Conservation (phyloP, 2,888 invertebrate species). For the Heterodera filipjevi region DNA sequence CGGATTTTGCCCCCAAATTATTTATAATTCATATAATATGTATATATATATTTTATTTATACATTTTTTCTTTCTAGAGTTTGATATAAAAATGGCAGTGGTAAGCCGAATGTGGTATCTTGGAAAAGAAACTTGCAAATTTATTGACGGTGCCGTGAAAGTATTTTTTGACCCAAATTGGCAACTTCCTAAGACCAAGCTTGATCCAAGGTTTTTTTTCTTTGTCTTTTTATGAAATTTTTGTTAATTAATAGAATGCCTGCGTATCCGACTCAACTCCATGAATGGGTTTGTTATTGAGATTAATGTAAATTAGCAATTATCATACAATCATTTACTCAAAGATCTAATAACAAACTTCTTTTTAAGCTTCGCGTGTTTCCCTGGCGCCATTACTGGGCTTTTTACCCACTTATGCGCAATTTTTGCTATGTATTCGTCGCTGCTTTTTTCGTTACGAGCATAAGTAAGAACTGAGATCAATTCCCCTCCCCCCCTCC, state of each 20-base stretch:
- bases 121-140: constrained; percentile 16
- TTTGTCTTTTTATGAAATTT: not conserved
- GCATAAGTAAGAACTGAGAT: not conserved
- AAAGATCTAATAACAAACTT: not conserved
- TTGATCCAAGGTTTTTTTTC: constrained; percentile 24
- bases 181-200: constrained; percentile 2
- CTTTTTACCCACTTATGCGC: not conserved
- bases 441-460: not conserved
- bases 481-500: too few relatives aligned
- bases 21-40: too few relatives aligned
- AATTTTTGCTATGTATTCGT: not conserved
- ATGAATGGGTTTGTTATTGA: constrained; percentile 13
- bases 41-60: not conserved
- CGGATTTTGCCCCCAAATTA: too few relatives aligned
- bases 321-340: not conserved
- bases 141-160: constrained; percentile 7
- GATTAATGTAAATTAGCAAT: not conserved
- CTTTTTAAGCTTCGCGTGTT: constrained; percentile 11
- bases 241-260: constrained; percentile 13
- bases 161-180: constrained; percentile 17
- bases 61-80: not conserved
- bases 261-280: not conserved
- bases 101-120: constrained; percentile 9
- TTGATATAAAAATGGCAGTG: constrained; percentile 8
- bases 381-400: constrained; percentile 24